Conservation (phyloP, 1,140 invertebrate genomes). For the Drosophila busckii region DNA sequence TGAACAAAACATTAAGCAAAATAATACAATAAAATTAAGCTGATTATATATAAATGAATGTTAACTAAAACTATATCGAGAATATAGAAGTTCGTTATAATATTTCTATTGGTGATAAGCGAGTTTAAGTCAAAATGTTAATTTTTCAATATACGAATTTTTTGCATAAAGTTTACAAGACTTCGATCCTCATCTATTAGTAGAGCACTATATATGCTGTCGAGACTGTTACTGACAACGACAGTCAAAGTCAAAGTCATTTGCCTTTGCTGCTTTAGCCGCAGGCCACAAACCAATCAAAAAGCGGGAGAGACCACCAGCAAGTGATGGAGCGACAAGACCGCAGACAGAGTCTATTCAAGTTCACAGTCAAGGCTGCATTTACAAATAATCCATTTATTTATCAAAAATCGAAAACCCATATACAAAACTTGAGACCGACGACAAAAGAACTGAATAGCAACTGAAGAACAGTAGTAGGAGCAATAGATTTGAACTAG, state of each 20-base stretch:
- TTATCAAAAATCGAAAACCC: slow-evolving; percentile 59
- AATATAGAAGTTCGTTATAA: no score
- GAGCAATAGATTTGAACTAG: slow-evolving; percentile 46
- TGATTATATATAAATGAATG: no score
- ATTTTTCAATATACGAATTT: no score
- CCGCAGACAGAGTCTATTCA: neutral
- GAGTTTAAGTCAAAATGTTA: no score
- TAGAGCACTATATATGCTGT: no score
- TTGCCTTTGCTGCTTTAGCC: slow-evolving; percentile 13
- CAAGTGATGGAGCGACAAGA: neutral
- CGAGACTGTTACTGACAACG: slow-evolving; percentile 4
- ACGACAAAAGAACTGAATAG: slow-evolving; percentile 34
- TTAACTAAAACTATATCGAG: no score
- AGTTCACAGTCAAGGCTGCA: neutral
- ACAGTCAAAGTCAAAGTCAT: slow-evolving; percentile 5
- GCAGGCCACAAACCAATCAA: neutral
- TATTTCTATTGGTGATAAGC: no score
- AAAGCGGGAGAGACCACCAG: slow-evolving; percentile 15
- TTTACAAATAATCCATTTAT: slow-evolving; percentile 66
- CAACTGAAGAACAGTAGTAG: slow-evolving; percentile 31
- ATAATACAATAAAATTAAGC: no score
- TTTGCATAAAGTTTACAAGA: no score
- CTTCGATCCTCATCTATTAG: no score
- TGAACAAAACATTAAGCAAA: no score
- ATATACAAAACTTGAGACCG: slow-evolving; percentile 62